These are phyloP conservation scores for Alsophila aescularia DNA, from an alignment of 2,888 invertebrate genomes.

Conservation along the genomic window DNA sequence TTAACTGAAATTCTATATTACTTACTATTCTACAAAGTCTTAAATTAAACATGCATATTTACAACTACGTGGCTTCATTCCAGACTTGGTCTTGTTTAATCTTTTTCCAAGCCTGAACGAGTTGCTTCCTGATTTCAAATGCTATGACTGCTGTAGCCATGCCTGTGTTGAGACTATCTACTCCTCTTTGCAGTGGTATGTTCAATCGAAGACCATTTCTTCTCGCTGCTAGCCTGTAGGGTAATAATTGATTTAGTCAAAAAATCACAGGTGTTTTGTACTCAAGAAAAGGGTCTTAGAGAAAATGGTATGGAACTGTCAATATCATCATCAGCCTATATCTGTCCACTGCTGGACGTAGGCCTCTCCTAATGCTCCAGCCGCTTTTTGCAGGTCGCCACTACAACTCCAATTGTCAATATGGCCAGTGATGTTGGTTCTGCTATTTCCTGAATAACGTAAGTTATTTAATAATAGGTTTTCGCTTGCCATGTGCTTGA, in stretches of 20 bases:
- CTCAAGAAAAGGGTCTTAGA: too few relatives aligned
- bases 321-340: too few relatives aligned
- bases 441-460: too few relatives aligned
- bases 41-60: slow-evolving; percentile 19
- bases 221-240: slow-evolving; percentile 80
- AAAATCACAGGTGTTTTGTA: neutral
- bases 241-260: neutral
- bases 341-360: too few relatives aligned
- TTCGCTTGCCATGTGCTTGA: too few relatives aligned
- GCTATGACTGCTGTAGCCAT: slow-evolving; percentile 92
- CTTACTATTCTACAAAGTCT: neutral
- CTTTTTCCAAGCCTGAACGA: slow-evolving; percentile 65
- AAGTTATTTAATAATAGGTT: too few relatives aligned
- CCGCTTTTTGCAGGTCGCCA: too few relatives aligned
- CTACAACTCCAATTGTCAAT: too few relatives aligned
- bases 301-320: too few relatives aligned
- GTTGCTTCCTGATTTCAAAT: slow-evolving; percentile 92
- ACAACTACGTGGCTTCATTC: slow-evolving; percentile 43
- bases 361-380: too few relatives aligned
- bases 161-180: slow-evolving; percentile 94
- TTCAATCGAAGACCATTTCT: slow-evolving; percentile 87
- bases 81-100: slow-evolving; percentile 51
- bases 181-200: slow-evolving; percentile 90
- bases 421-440: too few relatives aligned
- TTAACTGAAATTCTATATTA: slow-evolving; percentile 30